A percentile compares a stretch with the other conserved stretches of the same genome.
phyloP scores from a whole-genome alignment of 2,797 vertebrate genomes.

The Sebastes goodei region DNA sequence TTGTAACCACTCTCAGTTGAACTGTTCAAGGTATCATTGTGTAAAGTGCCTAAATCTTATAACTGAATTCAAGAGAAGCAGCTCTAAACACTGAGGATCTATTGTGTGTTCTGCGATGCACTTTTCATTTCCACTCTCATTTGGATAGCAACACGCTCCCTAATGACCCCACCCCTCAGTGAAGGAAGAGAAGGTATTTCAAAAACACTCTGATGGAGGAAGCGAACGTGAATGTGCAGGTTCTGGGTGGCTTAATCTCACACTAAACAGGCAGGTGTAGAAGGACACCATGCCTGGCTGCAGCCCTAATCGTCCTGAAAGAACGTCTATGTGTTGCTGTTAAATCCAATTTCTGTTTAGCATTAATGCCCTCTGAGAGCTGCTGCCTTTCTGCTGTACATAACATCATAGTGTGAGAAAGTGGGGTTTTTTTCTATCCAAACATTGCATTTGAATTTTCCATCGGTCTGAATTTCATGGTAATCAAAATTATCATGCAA shows the following conservation, averaged over 20 bases:
- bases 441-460: not conserved
- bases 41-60: constrained; percentile 39
- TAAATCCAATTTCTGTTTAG: constrained; percentile 74
- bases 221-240: constrained; percentile 31
- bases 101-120: constrained; percentile 17
- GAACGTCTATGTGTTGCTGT: constrained; percentile 67
- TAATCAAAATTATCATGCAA: not conserved
- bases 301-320: constrained; percentile 70
- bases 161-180: constrained; percentile 45
- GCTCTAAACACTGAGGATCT: constrained; percentile 38
- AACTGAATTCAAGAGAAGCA: constrained; percentile 46
- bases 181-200: constrained; percentile 39
- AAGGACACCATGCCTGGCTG: constrained; percentile 74
- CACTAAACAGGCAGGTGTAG: constrained; percentile 67
- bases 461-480: not conserved
- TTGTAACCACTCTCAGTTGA: constrained; percentile 13
- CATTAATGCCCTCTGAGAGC: constrained; percentile 55
- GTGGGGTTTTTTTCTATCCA: not conserved
- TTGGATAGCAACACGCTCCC: constrained; percentile 47
- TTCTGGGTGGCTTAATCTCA: constrained; percentile 62
- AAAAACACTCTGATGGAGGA: constrained; percentile 52
- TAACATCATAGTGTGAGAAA: constrained; percentile 6
- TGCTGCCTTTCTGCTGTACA: constrained; percentile 23
- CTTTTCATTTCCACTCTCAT: constrained; percentile 53
- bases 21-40: constrained; percentile 59